A percentile compares a stretch with the other conserved stretches of the same genome.
These are phyloP conservation scores for Peromyscus nudipes DNA, from an alignment of 2,797 vertebrate genomes.

Conservation along the genomic window DNA sequence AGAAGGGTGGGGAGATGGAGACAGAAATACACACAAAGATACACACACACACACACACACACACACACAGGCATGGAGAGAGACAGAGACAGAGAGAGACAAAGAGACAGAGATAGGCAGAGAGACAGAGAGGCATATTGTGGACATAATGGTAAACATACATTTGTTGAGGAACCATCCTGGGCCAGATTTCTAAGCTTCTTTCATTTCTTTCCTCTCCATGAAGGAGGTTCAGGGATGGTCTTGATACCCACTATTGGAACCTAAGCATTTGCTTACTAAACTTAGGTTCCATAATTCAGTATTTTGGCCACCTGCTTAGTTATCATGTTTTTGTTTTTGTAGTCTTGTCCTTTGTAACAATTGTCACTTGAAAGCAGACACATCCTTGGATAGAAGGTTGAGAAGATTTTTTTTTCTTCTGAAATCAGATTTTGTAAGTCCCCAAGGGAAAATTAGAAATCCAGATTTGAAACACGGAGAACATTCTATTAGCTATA, in stretches of 20 bases:
- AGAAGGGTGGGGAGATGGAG: background rate
- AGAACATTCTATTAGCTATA: background rate
- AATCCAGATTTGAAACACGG: background rate
- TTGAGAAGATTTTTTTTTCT: background rate
- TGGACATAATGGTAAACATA: background rate
- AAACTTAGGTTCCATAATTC: background rate
- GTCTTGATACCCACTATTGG: background rate
- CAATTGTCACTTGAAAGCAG: conserved; percentile 60
- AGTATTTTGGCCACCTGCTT: background rate
- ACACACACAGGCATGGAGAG: background rate
- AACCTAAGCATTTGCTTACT: conserved; percentile 3
- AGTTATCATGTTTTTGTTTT: background rate
- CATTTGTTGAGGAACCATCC: background rate
- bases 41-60: background rate
- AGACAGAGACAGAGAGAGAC: background rate
- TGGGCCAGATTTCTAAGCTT: background rate
- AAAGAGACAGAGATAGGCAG: background rate
- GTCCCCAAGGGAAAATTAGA: background rate
- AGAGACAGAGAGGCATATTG: background rate
- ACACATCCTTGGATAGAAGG: background rate
- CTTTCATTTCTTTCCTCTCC: background rate
- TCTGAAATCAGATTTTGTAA: conserved; percentile 16
- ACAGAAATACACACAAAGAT: background rate
- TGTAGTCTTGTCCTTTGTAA: background rate
- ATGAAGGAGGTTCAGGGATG: background rate